These are phyloP conservation scores for Trichechus manatus DNA, from an alignment of 2,113 vertebrate species.

Conservation along the genomic window DNA sequence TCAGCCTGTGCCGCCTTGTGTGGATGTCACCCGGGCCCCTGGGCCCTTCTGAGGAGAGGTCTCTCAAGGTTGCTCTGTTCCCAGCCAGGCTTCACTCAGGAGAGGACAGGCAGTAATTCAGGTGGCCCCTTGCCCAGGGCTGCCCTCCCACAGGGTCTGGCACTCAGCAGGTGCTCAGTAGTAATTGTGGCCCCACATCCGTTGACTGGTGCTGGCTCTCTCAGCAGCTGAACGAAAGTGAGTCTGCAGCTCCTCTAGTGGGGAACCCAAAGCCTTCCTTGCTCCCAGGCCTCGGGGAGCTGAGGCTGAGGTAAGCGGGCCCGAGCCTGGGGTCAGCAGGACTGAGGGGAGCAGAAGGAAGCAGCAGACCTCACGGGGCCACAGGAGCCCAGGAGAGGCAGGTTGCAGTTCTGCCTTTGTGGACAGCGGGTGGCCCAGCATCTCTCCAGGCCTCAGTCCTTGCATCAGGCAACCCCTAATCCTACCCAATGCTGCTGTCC, in stretches of 20 bases:
- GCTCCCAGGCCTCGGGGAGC: background rate
- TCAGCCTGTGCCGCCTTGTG: background rate
- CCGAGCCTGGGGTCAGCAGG: background rate
- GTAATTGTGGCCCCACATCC: background rate
- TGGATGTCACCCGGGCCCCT: background rate
- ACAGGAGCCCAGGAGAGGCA: background rate
- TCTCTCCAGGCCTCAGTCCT: background rate
- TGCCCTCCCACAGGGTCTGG: background rate
- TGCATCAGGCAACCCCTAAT: no score
- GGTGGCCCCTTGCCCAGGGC: background rate
- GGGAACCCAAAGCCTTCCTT: background rate
- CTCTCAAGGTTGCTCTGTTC: background rate
- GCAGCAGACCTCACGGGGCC: rapidly evolving
- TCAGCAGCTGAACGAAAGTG: background rate
- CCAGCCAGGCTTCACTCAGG: background rate
- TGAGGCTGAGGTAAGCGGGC: background rate
- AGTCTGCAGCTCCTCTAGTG: background rate
- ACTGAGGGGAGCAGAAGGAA: background rate
- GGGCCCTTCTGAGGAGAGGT: background rate
- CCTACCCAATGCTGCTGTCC: background rate
- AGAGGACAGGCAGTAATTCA: background rate
- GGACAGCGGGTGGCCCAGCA: background rate
- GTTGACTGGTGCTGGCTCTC: background rate
- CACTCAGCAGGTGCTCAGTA: background rate
- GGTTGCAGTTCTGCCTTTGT: background rate